Percentiles rank a stretch among this genome's conserved stretches.
phyloP scores from a whole-genome alignment of 2,113 vertebrate genomes.

The Barnardius zonarius region DNA sequence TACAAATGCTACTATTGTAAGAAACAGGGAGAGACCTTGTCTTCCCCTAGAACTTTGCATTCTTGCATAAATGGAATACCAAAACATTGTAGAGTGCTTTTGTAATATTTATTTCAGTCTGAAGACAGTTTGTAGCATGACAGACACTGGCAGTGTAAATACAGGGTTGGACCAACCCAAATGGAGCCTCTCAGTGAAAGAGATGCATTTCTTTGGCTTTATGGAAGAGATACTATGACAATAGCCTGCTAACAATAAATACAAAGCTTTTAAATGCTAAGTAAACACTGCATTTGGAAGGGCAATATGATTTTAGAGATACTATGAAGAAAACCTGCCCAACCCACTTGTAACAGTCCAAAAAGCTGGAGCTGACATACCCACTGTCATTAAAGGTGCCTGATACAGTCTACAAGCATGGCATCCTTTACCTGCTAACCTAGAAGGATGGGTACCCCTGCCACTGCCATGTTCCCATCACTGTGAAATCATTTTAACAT shows the following conservation, averaged over 20 bases:
- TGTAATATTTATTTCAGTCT: background rate
- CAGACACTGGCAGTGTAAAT: background rate
- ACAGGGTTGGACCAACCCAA: background rate
- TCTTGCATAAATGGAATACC: background rate
- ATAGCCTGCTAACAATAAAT: background rate
- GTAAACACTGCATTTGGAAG: background rate
- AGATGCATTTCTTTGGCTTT: background rate
- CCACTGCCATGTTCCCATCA: background rate
- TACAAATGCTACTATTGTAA: background rate
- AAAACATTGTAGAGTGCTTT: background rate
- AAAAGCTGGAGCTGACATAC: background rate
- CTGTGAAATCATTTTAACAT: slow-evolving; percentile 53
- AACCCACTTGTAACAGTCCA: background rate
- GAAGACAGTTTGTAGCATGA: background rate
- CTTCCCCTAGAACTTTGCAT: background rate
- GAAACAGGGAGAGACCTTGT: background rate
- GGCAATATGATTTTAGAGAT: background rate
- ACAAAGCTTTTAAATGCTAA: background rate
- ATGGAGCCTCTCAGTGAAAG: background rate
- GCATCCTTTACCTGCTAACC: slow-evolving; percentile 14
- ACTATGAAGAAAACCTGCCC: background rate
- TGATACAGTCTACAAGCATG: background rate
- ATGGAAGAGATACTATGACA: background rate
- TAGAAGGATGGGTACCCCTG: slow-evolving; percentile 34
- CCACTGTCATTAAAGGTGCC: background rate